Base-by-base conservation (phyloP, 2,888 invertebrate genomes). In the Cephus sareptanus region DNA sequence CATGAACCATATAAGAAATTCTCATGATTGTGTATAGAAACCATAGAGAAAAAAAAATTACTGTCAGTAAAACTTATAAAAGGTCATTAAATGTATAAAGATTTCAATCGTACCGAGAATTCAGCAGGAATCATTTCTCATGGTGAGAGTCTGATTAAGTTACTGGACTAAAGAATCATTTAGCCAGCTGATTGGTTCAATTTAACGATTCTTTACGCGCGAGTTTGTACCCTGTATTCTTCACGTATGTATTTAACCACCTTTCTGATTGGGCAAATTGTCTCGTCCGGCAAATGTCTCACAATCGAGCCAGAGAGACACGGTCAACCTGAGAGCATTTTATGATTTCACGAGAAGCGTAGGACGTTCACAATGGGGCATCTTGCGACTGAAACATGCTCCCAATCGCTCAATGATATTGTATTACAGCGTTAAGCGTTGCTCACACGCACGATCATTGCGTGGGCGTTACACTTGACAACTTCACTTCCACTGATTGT, bases 181-280 rank as follows among this genome's bases (percentile, higher is more conserved):
- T 81, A 82, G 77, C 76, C 73, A 75, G 69, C 37, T 88, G 88
- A 90, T 89, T 89, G 83, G 88, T 77, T 84, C 87, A 89, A 90
- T 90, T 90, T 86, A 89, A 82, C 79, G 82, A 81, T 84, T 85
- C 83, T 86, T 85, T 83, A 83, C 81, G 81, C 78, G 77, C 82
- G 84, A 79, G 75, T 73, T 80, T 81, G 81, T 79, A 77, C 78
- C 76, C 80, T 82, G 80, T 82, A 82, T 79, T 80, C 82, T 79
- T 68, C 81, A 81, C 82, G 81, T 79, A 85, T 83, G 83, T 86
- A 87, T 88, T 88, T 84, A 83, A 80, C 83, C 90, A 90, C 87
- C 89, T 91, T 90, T 91, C 87, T 90, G 88, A 91, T 91, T 91
- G 91, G 87, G 83, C 89, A 91, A 91, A 91, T 91, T 91, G 90